A percentile compares a stretch with the other conserved stretches of the same genome.
phyloP scores from a whole-genome alignment of 2,113 vertebrate genomes.

The Uropsilus gracilis region DNA sequence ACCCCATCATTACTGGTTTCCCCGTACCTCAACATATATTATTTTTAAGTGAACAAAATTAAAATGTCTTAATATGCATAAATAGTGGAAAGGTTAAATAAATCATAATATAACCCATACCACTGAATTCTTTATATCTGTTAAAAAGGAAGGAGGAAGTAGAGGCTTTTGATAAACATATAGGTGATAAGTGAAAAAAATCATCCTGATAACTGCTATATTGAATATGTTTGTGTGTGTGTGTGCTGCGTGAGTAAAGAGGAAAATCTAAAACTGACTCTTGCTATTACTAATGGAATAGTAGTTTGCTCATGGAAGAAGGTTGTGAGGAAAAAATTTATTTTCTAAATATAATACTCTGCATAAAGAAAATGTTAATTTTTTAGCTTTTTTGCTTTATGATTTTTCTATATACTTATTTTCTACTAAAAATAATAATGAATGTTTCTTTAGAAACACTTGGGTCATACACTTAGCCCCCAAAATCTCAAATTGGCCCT shows the following conservation, averaged over 20 bases:
- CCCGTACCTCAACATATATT: neutral
- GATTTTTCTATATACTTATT: neutral
- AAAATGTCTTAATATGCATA: neutral
- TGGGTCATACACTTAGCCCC: neutral
- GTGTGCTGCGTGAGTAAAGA: neutral
- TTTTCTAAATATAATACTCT: neutral
- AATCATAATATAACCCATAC: neutral
- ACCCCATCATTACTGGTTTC: neutral
- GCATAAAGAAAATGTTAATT: neutral
- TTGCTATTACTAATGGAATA: neutral
- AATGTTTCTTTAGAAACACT: neutral
- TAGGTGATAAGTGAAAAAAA: neutral
- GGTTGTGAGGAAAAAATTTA: neutral
- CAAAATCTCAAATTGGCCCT: neutral
- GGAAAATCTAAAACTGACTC: neutral
- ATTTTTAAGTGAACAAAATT: neutral
- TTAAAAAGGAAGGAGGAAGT: neutral
- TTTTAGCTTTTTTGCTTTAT: neutral
- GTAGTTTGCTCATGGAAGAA: neutral
- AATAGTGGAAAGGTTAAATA: neutral
- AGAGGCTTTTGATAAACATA: neutral
- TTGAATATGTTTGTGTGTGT: neutral
- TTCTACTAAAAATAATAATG: neutral
- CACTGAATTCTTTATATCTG: neutral
- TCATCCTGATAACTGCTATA: neutral